Base-by-base conservation (phyloP, 2,888 invertebrate species). In the Cerceris rybyensis region DNA sequence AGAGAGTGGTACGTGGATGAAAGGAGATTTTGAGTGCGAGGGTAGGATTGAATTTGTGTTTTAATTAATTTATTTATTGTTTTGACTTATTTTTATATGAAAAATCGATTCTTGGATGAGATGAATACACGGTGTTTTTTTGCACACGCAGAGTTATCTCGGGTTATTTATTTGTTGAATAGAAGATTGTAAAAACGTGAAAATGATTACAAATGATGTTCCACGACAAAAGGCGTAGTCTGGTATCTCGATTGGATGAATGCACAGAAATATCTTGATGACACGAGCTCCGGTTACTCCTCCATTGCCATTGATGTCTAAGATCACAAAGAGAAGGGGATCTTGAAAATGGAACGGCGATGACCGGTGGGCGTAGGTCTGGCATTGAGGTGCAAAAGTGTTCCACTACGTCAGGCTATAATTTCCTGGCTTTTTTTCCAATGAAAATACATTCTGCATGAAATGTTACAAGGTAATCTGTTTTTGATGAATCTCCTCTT, bases 311-410 rank as follows among this genome's bases (percentile, higher is more conserved):
- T 13, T 28, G n/a, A 39, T 41, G 39, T 59, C 41, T n/a, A 41
- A 41, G 41, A 41, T 17, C 61, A 16, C 52, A 16, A n/a, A 43
- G 50, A 50, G 63, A n/a, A 16, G 13, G 39, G 52, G 63, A 28
- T 63, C 63, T 28, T 50, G 63, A 65, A 63, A 63, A 63, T 60
- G 43, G 11, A 43, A 60, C 43, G 50, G 17, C 13, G 63, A 50
- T 50, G 28, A 13, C 50, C 42, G 41, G 65, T 65, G 65, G 65
- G 65, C 65, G 65, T 65, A 13, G 49, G 7, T n/a, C 8, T 54
- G 65, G 54, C 54, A 54, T 52, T 41, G 54, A 52, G 17, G 14
- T 52, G 52, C 50, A 11, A 28, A 52, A 63, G 46, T 50, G 39
- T 49, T n/a, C 28, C 50, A 39, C 52, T 52, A n/a, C 52, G 52